These are phyloP conservation scores for Bombus breviceps DNA, from an alignment of 1,140 invertebrate species.

Conservation along the genomic window DNA sequence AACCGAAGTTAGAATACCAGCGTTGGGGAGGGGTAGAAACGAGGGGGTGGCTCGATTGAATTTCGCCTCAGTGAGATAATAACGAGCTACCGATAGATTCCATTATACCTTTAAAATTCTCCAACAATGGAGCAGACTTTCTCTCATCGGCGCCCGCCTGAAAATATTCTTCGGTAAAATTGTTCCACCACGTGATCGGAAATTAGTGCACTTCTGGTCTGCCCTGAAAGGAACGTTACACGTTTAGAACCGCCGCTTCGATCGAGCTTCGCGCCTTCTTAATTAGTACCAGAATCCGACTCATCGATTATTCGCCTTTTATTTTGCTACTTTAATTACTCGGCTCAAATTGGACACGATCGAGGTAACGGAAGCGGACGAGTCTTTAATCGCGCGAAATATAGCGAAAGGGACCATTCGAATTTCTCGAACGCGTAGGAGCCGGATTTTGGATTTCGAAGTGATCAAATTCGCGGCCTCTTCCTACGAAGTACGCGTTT, in stretches of 20 bases:
- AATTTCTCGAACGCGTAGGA: neutral
- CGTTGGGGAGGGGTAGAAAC: neutral
- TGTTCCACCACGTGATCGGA: neutral
- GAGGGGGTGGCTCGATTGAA: constrained; percentile 10
- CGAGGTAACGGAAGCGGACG: no score
- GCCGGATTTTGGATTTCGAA: neutral
- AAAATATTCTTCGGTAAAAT: constrained; percentile 11
- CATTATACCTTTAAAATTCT: constrained; percentile 22
- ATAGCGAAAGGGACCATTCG: no score
- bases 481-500: constrained; percentile 32
- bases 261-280: no score
- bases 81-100: constrained; percentile 27
- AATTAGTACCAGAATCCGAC: neutral
- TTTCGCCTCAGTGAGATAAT: constrained; percentile 1
- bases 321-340: no score
- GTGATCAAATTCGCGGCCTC: constrained; percentile 11
- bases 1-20: neutral
- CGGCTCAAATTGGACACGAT: neutral
- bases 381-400: neutral
- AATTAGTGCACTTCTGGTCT: neutral
- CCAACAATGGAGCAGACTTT: constrained; percentile 17
- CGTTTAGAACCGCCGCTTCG: neutral
- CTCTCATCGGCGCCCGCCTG: neutral
- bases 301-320: no score
- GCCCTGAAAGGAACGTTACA: neutral